Conservation (phyloP, 2,797 vertebrate species). For the Cottoperca gobio region DNA sequence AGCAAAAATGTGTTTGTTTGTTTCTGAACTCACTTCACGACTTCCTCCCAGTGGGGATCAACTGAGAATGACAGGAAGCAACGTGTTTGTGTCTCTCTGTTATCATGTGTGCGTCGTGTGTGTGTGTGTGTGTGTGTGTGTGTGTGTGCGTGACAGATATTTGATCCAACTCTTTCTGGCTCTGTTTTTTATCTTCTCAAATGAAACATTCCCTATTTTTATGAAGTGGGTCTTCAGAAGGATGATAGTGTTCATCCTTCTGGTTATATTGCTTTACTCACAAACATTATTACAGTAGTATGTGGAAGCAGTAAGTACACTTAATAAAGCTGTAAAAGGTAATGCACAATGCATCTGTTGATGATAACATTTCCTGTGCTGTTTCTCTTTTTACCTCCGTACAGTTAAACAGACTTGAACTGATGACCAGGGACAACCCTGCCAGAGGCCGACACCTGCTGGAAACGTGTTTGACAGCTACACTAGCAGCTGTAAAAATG, state of each 20-base stretch:
- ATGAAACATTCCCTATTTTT: background rate
- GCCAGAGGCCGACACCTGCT: no score
- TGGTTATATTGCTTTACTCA: background rate
- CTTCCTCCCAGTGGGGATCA: constrained; percentile 22
- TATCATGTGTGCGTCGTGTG: background rate
- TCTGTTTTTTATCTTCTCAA: background rate
- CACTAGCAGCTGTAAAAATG: no score
- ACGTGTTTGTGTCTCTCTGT: constrained; percentile 17
- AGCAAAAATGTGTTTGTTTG: constrained; percentile 13
- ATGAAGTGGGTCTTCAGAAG: background rate
- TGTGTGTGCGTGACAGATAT: background rate
- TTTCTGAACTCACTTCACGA: constrained; percentile 4
- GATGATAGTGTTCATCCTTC: background rate
- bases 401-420: no score
- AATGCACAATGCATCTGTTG: background rate
- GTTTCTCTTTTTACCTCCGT: background rate
- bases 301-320: no score
- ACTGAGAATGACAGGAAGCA: constrained; percentile 34
- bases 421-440: no score
- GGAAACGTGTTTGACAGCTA: no score
- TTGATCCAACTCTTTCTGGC: background rate
- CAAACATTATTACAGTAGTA: background rate
- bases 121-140: background rate
- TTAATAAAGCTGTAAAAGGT: background rate
- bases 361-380: background rate